Percentiles rank a stretch among this genome's conserved stretches.
Conservation (phyloP, 2,113 vertebrate genomes). For the Chunga burmeisteri region DNA sequence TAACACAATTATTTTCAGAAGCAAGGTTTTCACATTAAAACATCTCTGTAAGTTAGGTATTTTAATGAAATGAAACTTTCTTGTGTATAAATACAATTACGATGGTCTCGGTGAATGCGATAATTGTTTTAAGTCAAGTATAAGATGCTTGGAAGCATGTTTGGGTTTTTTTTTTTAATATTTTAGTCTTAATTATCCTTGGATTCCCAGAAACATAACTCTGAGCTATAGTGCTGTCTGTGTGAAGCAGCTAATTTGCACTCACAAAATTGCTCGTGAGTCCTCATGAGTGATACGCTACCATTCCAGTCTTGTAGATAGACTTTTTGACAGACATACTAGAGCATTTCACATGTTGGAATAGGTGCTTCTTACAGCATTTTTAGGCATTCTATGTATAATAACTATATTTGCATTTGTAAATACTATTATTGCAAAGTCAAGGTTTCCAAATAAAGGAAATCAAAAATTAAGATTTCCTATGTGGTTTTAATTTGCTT, state of each 20-base stretch:
- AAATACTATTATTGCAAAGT: background rate
- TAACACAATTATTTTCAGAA: slow-evolving; percentile 1
- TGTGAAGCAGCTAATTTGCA: background rate
- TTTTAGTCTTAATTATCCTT: background rate
- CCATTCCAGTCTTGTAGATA: background rate
- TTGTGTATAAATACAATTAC: background rate
- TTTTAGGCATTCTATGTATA: background rate
- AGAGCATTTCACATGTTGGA: background rate
- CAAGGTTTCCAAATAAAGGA: background rate
- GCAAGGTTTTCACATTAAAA: background rate
- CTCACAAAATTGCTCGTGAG: background rate
- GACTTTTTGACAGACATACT: background rate
- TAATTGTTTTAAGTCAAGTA: slow-evolving; percentile 7
- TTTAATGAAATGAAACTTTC: slow-evolving; percentile 8
- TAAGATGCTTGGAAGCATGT: background rate
- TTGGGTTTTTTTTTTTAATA: background rate
- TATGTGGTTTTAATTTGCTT: background rate
- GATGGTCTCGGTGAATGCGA: background rate
- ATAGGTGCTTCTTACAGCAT: background rate
- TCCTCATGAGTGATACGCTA: background rate
- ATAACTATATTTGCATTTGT: background rate
- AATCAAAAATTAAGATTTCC: background rate
- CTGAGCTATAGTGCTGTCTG: background rate
- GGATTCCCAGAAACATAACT: background rate
- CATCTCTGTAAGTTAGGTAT: background rate